Evolutionary conservation across 2,797 vertebrate species (phyloP).

Genomic region (Spinus olivaceus): DNA sequence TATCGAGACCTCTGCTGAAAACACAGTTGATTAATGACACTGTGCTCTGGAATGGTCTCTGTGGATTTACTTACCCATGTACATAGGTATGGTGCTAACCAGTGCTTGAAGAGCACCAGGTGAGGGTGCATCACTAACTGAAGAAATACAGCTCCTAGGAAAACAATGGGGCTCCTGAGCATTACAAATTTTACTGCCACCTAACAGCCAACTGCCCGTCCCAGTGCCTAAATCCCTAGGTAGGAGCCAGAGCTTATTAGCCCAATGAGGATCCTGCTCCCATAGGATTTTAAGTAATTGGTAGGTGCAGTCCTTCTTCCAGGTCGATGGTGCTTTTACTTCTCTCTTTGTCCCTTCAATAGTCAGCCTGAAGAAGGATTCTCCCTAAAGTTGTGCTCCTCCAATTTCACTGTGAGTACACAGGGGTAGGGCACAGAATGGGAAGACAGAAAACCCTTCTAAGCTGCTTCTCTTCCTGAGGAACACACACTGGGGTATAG

Average conservation of each 20-base stretch:
- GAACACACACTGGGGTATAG: neutral
- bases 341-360: neutral
- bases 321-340: neutral
- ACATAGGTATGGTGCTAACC: accelerated
- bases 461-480: neutral
- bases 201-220: neutral
- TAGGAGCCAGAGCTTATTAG: neutral
- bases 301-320: neutral
- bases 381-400: neutral
- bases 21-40: neutral
- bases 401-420: neutral
- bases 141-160: neutral
- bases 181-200: neutral
- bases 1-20: neutral
- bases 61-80: neutral
- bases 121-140: neutral
- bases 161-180: neutral
- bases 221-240: neutral
- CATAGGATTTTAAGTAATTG: neutral
- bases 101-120: neutral
- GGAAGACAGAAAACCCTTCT: neutral
- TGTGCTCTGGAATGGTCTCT: neutral
- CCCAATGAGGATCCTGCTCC: neutral
- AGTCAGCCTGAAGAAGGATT: neutral
- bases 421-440: neutral